A percentile compares a stretch with the other conserved stretches of the same genome.
phyloP scores from a whole-genome alignment of 2,113 vertebrate species.

The Phalacrocorax aristotelis region DNA sequence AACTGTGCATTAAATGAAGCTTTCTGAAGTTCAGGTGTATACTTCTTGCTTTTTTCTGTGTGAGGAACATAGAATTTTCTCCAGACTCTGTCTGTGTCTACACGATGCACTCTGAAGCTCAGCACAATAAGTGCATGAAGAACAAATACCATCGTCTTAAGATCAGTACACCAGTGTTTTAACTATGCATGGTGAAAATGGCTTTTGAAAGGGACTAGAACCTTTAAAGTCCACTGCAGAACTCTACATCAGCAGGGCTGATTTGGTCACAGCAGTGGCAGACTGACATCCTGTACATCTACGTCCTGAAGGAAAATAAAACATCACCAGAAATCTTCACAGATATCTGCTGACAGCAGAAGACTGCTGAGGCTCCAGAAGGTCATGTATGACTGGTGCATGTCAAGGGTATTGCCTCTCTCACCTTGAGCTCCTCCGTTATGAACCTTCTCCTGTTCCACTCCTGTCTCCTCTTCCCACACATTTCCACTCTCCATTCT shows the following conservation, averaged over 20 bases:
- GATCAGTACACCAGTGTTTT: neutral
- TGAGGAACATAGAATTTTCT: neutral
- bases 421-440: neutral
- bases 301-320: neutral
- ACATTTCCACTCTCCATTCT: neutral
- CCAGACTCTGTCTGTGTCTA: neutral
- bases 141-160: neutral
- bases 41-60: neutral
- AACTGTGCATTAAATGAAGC: neutral
- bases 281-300: neutral
- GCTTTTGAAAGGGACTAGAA: neutral
- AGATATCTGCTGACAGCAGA: neutral
- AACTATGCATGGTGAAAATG: neutral
- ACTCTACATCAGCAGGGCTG: rapidly evolving
- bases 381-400: neutral
- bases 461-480: neutral
- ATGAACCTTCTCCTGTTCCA: neutral
- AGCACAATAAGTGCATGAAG: neutral
- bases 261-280: neutral
- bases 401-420: neutral
- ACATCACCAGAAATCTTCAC: neutral
- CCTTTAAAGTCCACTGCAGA: neutral
- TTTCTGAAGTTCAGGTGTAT: neutral
- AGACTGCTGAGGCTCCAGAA: neutral
- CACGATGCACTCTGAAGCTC: neutral